phyloP scores from a whole-genome alignment of 2,113 vertebrate genomes.

The Myanophis thanlyinensis region DNA sequence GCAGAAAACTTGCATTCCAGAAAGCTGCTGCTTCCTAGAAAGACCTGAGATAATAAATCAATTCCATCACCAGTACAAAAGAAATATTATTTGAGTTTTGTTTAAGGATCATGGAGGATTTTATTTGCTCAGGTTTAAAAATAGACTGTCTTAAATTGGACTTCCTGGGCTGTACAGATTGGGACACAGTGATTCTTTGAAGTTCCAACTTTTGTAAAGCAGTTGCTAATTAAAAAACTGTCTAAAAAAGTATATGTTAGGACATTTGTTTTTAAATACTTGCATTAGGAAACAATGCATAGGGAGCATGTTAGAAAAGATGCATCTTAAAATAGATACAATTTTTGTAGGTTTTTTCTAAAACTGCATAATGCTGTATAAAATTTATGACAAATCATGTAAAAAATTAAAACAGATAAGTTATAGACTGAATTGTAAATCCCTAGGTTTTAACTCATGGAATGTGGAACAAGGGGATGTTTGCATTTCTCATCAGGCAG shows the following conservation, averaged over 20 bases:
- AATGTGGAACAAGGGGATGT: neutral
- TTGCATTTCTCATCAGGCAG: neutral
- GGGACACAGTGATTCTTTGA: neutral
- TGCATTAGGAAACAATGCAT: neutral
- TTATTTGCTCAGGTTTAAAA: neutral
- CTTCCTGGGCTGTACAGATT: neutral
- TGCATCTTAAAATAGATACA: neutral
- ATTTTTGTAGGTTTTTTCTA: neutral
- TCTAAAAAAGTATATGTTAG: neutral
- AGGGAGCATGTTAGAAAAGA: neutral
- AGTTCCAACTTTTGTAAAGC: neutral
- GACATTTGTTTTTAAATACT: neutral
- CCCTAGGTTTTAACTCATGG: neutral
- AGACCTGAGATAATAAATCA: neutral
- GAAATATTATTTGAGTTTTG: neutral
- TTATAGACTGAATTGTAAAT: neutral
- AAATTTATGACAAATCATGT: neutral
- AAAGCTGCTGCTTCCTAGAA: neutral
- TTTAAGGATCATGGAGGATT: neutral
- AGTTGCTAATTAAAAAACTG: neutral
- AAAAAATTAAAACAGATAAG: neutral
- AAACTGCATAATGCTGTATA: neutral
- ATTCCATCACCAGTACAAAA: neutral
- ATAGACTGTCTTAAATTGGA: neutral
- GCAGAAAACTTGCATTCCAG: neutral